Evolutionary conservation across 2,797 vertebrate species (phyloP).

Genomic region (Esox lucius): DNA sequence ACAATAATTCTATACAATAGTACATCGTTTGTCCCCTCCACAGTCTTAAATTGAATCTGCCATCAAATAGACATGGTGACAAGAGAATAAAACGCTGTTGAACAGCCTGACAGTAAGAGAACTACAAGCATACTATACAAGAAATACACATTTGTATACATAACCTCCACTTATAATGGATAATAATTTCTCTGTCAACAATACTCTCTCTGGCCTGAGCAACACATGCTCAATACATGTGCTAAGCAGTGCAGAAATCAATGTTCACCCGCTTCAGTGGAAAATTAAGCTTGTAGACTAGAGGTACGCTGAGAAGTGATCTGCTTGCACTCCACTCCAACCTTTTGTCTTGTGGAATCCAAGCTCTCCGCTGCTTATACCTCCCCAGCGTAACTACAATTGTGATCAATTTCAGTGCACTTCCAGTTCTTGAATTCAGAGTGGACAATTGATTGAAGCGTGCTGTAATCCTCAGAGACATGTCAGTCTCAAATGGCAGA

Average conservation of each 20-base stretch:
- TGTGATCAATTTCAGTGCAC: neutral
- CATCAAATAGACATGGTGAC: neutral
- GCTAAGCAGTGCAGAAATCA: slow-evolving; percentile 21
- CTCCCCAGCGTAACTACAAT: neutral
- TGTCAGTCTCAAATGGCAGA: neutral
- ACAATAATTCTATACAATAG: too few species aligned
- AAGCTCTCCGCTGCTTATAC: neutral
- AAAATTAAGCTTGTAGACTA: neutral
- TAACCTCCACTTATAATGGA: slow-evolving; percentile 2
- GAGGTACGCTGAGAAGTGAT: neutral
- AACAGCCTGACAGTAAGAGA: neutral
- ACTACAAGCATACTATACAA: neutral
- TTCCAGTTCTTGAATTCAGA: slow-evolving; percentile 4
- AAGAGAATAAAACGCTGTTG: neutral
- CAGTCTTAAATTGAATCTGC: neutral
- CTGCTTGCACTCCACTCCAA: slow-evolving; percentile 1
- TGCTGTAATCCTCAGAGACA: neutral
- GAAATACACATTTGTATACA: neutral
- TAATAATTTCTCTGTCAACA: neutral
- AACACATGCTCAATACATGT: slow-evolving; percentile 11
- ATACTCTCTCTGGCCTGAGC: neutral
- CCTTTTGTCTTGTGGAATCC: neutral
- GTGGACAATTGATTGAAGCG: slow-evolving; percentile 2
- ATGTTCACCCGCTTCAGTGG: slow-evolving; percentile 6
- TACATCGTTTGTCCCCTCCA: neutral